A percentile compares a stretch with the other conserved stretches of the same genome.
Evolutionary conservation across 2,888 invertebrate species (phyloP).

Genomic region (Oscheius myriophilus): DNA sequence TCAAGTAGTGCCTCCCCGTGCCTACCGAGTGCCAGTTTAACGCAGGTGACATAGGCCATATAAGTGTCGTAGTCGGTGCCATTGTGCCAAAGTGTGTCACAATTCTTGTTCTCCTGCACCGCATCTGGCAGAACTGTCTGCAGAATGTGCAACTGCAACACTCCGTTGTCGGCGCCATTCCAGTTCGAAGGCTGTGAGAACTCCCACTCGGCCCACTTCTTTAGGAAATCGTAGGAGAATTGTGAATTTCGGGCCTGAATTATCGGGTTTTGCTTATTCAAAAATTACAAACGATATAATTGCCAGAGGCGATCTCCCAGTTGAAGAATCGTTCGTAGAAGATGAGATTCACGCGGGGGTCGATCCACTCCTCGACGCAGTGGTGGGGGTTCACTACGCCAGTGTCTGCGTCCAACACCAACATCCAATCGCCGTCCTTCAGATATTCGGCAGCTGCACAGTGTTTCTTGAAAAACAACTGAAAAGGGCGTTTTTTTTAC

Average conservation of each 20-base stretch:
- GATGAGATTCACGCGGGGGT: constrained; percentile 64
- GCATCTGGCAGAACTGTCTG: constrained; percentile 59
- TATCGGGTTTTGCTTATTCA: not conserved
- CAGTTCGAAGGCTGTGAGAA: constrained; percentile 59
- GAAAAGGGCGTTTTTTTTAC: constrained; percentile 27
- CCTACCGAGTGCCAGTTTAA: constrained; percentile 60
- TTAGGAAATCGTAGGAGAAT: constrained; percentile 47
- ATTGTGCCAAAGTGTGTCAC: constrained; percentile 61
- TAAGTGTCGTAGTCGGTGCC: constrained; percentile 63
- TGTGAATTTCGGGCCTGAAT: constrained; percentile 51
- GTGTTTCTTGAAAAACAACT: constrained; percentile 69
- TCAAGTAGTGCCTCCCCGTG: not conserved
- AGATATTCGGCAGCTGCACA: constrained; percentile 68
- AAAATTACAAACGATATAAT: constrained; percentile 59
- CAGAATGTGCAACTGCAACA: constrained; percentile 64
- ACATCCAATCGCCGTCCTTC: constrained; percentile 67
- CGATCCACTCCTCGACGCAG: constrained; percentile 70
- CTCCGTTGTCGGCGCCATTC: constrained; percentile 68
- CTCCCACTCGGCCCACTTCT: constrained; percentile 59
- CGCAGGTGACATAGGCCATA: constrained; percentile 67
- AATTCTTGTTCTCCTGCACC: constrained; percentile 50
- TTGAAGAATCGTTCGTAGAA: constrained; percentile 70
- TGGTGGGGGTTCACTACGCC: constrained; percentile 70
- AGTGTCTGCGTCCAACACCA: constrained; percentile 69
- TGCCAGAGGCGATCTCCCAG: constrained; percentile 69